Percentiles rank a stretch among this genome's conserved stretches.
These are phyloP conservation scores for Drosophila mimica DNA, from an alignment of 2,888 invertebrate species.

Conservation along the genomic window DNA sequence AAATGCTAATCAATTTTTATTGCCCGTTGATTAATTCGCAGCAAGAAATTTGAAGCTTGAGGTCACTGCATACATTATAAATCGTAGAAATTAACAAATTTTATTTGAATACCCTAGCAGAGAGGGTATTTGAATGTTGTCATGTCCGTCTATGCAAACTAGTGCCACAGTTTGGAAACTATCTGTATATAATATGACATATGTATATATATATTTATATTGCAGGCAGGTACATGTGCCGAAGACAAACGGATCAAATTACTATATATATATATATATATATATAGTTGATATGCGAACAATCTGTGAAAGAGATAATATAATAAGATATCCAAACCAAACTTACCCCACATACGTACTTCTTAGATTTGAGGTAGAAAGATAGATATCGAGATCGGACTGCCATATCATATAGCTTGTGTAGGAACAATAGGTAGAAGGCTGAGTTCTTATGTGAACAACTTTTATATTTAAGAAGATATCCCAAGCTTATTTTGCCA, in stretches of 20 bases:
- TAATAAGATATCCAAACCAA: neutral
- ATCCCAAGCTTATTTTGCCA: neutral
- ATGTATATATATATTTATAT: no score
- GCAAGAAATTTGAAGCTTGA: slow-evolving; percentile 17
- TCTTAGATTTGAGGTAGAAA: neutral
- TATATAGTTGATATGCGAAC: neutral
- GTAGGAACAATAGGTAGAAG: neutral
- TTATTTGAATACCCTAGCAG: neutral
- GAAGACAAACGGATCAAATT: neutral
- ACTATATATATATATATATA: neutral
- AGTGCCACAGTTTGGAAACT: neutral
- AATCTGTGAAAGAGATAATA: neutral
- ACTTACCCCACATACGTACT: neutral
- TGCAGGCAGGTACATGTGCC: neutral
- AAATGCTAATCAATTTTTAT: slow-evolving; percentile 9
- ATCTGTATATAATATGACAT: neutral
- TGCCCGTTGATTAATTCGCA: neutral
- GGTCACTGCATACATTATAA: slow-evolving; percentile 35
- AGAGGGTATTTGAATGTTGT: neutral
- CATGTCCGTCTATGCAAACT: neutral
- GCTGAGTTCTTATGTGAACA: neutral
- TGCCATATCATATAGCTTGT: neutral
- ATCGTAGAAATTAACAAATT: neutral
- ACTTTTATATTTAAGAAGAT: neutral
- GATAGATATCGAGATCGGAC: neutral